These are phyloP conservation scores for Acleris holmiana DNA, from an alignment of 2,888 invertebrate species.

Conservation along the genomic window DNA sequence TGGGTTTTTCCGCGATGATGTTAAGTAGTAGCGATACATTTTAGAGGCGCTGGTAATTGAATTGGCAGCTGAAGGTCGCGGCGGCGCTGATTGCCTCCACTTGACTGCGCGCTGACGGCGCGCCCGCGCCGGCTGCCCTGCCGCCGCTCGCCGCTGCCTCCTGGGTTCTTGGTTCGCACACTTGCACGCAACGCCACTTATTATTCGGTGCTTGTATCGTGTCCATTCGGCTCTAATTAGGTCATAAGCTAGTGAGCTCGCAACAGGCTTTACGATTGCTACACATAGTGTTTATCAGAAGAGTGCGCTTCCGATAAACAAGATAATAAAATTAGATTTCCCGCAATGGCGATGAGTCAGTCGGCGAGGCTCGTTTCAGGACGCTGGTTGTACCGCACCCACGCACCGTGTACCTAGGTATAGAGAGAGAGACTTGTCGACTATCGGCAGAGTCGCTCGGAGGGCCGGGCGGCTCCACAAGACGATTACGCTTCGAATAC, in stretches of 20 bases:
- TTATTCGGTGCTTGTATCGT: not conserved
- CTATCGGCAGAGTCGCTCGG: too few species aligned
- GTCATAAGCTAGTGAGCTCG: not conserved
- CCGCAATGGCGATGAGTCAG: constrained; percentile 15
- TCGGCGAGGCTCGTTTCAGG: not conserved
- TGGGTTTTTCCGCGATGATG: not conserved
- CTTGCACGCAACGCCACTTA: too few species aligned
- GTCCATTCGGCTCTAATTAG: not conserved
- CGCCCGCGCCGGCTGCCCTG: not conserved
- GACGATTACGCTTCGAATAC: too few species aligned
- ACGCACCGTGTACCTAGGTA: too few species aligned
- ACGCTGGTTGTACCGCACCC: not conserved
- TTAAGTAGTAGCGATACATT: constrained; percentile 5
- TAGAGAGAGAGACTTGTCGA: too few species aligned
- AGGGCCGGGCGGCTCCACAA: too few species aligned
- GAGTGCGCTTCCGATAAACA: constrained; percentile 8
- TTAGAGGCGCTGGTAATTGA: constrained; percentile 18
- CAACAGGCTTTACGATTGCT: not conserved
- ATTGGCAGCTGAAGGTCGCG: constrained; percentile 27
- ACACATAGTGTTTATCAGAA: constrained; percentile 1
- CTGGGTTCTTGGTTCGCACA: not conserved
- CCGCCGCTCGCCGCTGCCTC: not conserved
- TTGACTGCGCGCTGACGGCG: constrained; percentile 48
- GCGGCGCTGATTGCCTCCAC: constrained; percentile 54
- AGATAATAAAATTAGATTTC: constrained; percentile 13